Conservation (phyloP, 2,888 invertebrate species). For the Gerosis bhagava region DNA sequence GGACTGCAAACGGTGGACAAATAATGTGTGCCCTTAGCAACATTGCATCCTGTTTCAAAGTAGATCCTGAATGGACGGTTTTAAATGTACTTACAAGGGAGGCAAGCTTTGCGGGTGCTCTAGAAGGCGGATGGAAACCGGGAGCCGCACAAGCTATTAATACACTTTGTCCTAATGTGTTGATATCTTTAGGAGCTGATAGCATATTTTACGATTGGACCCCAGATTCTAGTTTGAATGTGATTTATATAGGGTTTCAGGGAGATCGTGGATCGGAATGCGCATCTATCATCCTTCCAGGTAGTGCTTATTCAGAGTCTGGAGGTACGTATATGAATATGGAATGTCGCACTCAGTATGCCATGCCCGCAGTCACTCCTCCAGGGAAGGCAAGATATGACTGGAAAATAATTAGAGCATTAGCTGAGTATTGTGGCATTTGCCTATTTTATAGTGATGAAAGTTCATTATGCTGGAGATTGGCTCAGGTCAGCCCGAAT, state of each 20-base stretch:
- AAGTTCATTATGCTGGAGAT: conserved; percentile 46
- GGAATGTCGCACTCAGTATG: conserved; percentile 96
- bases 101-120: conserved; percentile 95
- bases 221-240: conserved; percentile 89
- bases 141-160: conserved; percentile 83
- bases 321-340: conserved; percentile 97
- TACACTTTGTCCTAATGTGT: conserved; percentile 86
- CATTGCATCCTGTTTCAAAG: conserved; percentile 32
- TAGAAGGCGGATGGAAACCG: conserved; percentile 96
- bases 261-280: conserved; percentile 96
- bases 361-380: conserved; percentile 92
- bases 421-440: conserved; percentile 58
- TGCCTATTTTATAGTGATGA: conserved; percentile 53
- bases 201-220: conserved; percentile 88
- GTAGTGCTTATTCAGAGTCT: conserved; percentile 98
- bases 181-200: conserved; percentile 97
- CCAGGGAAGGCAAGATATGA: conserved; percentile 97
- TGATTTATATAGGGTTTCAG: conserved; percentile 96
- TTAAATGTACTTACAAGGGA: conserved; percentile 96
- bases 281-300: conserved; percentile 95
- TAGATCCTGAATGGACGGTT: conserved; percentile 63
- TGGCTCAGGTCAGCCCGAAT: conserved; percentile 65
- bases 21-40: conserved; percentile 47
- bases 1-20: conserved; percentile 32
- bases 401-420: conserved; percentile 94